Conservation (phyloP, 2,113 vertebrate species). For the Oreamnos americanus region DNA sequence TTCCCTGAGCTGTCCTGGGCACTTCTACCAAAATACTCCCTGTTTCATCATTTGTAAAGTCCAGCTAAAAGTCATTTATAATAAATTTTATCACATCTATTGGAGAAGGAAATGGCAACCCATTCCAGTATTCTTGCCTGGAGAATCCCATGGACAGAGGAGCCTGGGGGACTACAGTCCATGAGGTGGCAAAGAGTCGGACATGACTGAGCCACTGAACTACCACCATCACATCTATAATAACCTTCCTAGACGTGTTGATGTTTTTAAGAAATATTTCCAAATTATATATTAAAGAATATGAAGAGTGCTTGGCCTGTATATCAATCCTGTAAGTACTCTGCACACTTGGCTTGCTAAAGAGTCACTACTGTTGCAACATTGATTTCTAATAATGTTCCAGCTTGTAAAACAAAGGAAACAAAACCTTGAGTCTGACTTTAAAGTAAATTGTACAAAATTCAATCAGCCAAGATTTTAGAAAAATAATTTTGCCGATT, state of each 20-base stretch:
- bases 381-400: background rate
- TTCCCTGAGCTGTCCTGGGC: background rate
- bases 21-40: background rate
- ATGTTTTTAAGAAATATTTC: background rate
- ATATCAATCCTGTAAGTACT: background rate
- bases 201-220: background rate
- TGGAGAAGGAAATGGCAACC: background rate
- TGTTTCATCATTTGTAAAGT: background rate
- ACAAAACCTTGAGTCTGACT: background rate
- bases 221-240: background rate
- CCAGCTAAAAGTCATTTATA: background rate
- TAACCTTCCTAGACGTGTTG: background rate
- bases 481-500: slow-evolving; percentile 14
- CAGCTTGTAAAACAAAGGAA: background rate
- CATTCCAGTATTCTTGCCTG: background rate
- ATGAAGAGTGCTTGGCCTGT: background rate
- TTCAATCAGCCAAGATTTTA: background rate
- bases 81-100: background rate
- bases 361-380: background rate
- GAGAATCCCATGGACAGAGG: background rate
- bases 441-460: background rate
- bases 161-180: background rate
- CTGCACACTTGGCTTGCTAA: background rate
- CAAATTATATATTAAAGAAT: background rate
- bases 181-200: background rate